These are phyloP conservation scores for Potamilus streckersoni DNA, from an alignment of 1,140 invertebrate species.

Conservation along the genomic window DNA sequence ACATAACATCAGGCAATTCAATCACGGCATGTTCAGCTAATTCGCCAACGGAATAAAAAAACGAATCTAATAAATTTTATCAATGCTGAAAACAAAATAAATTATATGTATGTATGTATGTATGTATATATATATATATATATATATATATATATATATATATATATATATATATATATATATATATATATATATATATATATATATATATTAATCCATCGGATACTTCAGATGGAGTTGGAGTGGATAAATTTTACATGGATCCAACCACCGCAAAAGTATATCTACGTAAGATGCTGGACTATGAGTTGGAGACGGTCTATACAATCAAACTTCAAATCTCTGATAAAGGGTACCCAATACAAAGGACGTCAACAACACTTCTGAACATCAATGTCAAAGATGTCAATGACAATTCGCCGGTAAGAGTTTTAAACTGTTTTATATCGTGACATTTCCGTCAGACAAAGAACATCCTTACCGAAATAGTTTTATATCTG, in stretches of 20 bases:
- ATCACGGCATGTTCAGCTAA: too few species aligned
- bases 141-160: too few species aligned
- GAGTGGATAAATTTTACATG: conserved; percentile 21
- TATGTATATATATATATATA: too few species aligned
- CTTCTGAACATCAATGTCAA: conserved; percentile 21
- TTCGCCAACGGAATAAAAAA: too few species aligned
- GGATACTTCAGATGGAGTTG: conserved; percentile 18
- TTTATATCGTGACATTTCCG: neutral
- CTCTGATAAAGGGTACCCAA: conserved; percentile 18
- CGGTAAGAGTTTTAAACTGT: conserved; percentile 11
- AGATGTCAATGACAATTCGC: conserved; percentile 30
- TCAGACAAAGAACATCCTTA: too few species aligned
- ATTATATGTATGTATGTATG: too few species aligned
- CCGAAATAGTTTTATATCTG: too few species aligned
- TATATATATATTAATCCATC: neutral
- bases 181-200: too few species aligned
- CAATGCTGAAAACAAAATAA: too few species aligned
- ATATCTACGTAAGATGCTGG: conserved; percentile 17
- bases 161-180: too few species aligned
- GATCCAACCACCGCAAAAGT: conserved; percentile 18
- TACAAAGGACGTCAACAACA: conserved; percentile 20
- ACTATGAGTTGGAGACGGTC: conserved; percentile 18
- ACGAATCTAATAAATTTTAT: too few species aligned
- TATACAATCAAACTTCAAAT: conserved; percentile 27
- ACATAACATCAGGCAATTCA: too few species aligned